Conservation (phyloP, 2,888 invertebrate genomes). For the Therioaphis trifolii region DNA sequence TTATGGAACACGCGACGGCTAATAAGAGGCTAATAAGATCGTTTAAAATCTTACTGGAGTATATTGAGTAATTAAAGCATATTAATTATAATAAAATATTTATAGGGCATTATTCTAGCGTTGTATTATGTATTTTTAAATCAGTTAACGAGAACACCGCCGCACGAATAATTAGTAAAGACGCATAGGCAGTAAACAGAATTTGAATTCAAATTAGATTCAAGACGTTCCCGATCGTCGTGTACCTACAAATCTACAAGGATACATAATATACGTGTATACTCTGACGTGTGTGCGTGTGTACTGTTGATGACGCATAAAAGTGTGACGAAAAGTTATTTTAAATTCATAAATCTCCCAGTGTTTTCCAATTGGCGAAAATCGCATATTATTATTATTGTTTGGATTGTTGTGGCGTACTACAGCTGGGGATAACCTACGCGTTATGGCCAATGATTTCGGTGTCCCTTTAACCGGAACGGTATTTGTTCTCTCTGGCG, state of each 20-base stretch:
- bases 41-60: not conserved
- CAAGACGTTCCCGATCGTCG: too few relatives aligned
- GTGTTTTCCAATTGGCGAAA: conserved; percentile 35
- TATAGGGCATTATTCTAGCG: not conserved
- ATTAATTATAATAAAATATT: not conserved
- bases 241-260: too few relatives aligned
- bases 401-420: conserved; percentile 10
- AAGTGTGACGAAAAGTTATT: conserved; percentile 25
- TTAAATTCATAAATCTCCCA: conserved; percentile 4
- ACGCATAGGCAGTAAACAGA: too few relatives aligned
- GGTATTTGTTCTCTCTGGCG: conserved; percentile 55
- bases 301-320: conserved; percentile 6
- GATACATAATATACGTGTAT: not conserved
- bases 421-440: conserved; percentile 35
- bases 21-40: too few relatives aligned
- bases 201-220: not conserved
- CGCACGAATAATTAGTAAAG: not conserved
- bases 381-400: conserved; percentile 32
- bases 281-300: not conserved
- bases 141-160: not conserved
- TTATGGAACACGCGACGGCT: not conserved
- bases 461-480: conserved; percentile 61
- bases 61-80: not conserved
- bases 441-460: conserved; percentile 58
- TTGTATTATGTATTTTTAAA: not conserved